phyloP scores from a whole-genome alignment of 2,797 vertebrate genomes.

The Xyrichtys novacula region DNA sequence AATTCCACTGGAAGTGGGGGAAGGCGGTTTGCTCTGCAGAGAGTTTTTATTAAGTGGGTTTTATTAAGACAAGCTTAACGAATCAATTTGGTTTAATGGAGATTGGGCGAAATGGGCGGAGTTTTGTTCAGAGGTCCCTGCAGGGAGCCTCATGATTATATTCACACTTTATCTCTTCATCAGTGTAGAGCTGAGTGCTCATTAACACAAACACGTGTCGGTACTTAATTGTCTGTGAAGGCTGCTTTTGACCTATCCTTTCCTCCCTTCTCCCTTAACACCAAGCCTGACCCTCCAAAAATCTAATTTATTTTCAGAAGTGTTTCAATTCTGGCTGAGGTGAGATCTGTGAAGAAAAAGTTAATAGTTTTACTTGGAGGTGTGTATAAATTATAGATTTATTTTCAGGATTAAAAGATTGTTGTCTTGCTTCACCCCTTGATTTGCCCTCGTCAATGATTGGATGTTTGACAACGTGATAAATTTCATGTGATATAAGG shows the following conservation, averaged over 20 bases:
- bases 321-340: neutral
- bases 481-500: too few species aligned
- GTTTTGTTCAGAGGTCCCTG: conserved; percentile 27
- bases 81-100: conserved; percentile 40
- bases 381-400: too few species aligned
- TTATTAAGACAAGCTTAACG: conserved; percentile 42
- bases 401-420: too few species aligned
- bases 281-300: neutral
- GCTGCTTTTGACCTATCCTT: neutral
- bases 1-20: conserved; percentile 20
- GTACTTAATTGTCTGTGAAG: neutral
- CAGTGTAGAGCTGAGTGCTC: neutral
- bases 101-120: neutral
- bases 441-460: too few species aligned
- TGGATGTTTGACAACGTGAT: too few species aligned
- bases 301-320: neutral
- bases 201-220: neutral
- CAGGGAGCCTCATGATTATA: conserved; percentile 23
- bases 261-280: neutral
- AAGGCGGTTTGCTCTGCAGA: conserved; percentile 18
- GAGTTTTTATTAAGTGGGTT: conserved; percentile 48
- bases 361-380: too few species aligned
- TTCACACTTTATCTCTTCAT: conserved; percentile 8
- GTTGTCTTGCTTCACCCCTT: too few species aligned
- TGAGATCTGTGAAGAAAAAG: neutral